Conservation (phyloP, 2,113 vertebrate species). For the Pedetes capensis region DNA sequence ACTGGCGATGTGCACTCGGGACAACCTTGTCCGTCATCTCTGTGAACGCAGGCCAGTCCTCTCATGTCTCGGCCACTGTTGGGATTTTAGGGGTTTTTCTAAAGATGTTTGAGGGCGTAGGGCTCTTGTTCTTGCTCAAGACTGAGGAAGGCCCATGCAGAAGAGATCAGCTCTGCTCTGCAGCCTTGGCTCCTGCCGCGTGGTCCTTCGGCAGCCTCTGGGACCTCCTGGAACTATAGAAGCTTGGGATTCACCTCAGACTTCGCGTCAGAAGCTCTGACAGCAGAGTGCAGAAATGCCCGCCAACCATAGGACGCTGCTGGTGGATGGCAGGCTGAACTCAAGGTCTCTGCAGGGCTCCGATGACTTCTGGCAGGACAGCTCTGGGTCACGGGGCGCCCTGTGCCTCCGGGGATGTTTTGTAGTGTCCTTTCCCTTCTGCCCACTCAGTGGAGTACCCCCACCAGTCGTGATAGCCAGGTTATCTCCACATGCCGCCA, state of each 20-base stretch:
- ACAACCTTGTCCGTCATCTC: background rate
- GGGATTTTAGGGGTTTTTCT: background rate
- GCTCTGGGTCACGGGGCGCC: background rate
- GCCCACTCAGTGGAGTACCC: background rate
- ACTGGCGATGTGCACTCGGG: background rate
- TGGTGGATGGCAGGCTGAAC: background rate
- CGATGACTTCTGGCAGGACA: background rate
- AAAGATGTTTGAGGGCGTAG: background rate
- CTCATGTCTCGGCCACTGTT: background rate
- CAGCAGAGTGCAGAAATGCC: background rate
- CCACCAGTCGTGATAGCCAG: background rate
- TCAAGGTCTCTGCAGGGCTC: background rate
- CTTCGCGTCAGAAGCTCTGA: background rate
- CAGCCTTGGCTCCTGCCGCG: background rate
- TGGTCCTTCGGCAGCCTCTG: background rate
- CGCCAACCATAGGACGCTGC: background rate
- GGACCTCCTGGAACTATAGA: background rate
- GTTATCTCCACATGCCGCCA: too few relatives aligned
- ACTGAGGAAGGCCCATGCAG: background rate
- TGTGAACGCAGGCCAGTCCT: background rate
- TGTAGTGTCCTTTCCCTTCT: background rate
- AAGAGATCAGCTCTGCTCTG: background rate
- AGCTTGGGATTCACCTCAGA: background rate
- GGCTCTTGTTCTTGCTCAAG: background rate
- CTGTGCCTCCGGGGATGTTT: background rate